A percentile compares a stretch with the other conserved stretches of the same genome.
phyloP scores from a whole-genome alignment of 2,888 invertebrate species.

The Stenolophus ochropezus region DNA sequence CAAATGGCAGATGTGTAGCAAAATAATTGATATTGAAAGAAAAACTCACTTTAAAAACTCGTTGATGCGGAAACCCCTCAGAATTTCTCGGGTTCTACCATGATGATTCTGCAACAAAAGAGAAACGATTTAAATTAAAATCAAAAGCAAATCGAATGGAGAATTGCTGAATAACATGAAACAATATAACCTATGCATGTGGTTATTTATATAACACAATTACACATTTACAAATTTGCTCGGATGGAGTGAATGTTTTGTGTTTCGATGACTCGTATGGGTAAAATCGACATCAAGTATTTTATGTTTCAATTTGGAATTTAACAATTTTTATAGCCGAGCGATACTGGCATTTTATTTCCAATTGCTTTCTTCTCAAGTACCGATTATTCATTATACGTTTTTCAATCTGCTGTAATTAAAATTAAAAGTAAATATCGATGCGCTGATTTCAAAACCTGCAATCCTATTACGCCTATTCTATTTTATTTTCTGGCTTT shows the following conservation, averaged over 20 bases:
- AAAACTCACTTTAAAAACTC: neutral
- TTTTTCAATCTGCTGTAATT: too few relatives aligned
- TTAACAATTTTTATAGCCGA: slow-evolving; percentile 1
- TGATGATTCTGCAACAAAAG: slow-evolving; percentile 23
- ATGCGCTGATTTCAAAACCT: too few relatives aligned
- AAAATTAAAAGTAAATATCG: too few relatives aligned
- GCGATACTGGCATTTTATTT: neutral
- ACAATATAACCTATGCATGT: neutral
- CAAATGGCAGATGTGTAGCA: too few relatives aligned
- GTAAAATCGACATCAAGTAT: slow-evolving; percentile 13
- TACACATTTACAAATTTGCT: neutral
- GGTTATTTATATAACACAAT: slow-evolving; percentile 19
- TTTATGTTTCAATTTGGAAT: slow-evolving; percentile 15
- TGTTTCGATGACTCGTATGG: slow-evolving; percentile 20
- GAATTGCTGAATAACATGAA: slow-evolving; percentile 1
- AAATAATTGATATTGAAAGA: neutral
- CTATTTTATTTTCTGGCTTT: too few relatives aligned
- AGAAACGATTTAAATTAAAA: slow-evolving; percentile 1
- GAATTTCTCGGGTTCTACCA: neutral
- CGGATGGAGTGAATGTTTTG: slow-evolving; percentile 1
- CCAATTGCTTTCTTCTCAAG: neutral
- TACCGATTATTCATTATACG: too few relatives aligned
- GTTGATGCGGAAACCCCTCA: neutral
- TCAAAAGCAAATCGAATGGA: neutral
- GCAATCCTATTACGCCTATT: too few relatives aligned